phyloP scores from a whole-genome alignment of 2,113 vertebrate species.

The Pheucticus melanocephalus region DNA sequence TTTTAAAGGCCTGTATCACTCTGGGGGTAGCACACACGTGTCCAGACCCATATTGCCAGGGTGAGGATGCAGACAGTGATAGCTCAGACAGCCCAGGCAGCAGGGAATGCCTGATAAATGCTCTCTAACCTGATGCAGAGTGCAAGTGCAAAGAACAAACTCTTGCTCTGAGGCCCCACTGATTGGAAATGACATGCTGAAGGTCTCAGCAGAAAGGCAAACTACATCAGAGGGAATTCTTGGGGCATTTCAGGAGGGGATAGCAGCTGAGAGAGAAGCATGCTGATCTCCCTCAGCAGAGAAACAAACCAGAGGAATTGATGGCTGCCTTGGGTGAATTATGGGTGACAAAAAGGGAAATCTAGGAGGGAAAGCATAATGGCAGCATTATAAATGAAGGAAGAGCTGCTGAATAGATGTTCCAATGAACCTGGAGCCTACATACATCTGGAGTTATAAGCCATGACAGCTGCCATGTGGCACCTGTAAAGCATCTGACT shows the following conservation, averaged over 20 bases:
- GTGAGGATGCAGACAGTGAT: background rate
- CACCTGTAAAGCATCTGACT: background rate
- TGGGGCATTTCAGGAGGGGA: background rate
- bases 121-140: background rate
- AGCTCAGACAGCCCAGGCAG: background rate
- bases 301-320: background rate
- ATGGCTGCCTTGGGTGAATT: background rate
- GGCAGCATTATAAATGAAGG: background rate
- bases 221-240: background rate
- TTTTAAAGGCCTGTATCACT: background rate
- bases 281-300: background rate
- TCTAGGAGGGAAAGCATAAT: background rate
- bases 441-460: background rate
- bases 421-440: background rate
- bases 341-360: background rate
- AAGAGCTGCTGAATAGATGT: background rate
- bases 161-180: background rate
- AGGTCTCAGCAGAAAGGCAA: background rate
- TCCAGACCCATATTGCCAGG: background rate
- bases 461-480: background rate
- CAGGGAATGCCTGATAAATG: background rate
- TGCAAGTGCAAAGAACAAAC: background rate
- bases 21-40: fast-evolving
- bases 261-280: background rate
- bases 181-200: background rate